These are phyloP conservation scores for Chloebia gouldiae DNA, from an alignment of 2,113 vertebrate genomes.

Conservation along the genomic window DNA sequence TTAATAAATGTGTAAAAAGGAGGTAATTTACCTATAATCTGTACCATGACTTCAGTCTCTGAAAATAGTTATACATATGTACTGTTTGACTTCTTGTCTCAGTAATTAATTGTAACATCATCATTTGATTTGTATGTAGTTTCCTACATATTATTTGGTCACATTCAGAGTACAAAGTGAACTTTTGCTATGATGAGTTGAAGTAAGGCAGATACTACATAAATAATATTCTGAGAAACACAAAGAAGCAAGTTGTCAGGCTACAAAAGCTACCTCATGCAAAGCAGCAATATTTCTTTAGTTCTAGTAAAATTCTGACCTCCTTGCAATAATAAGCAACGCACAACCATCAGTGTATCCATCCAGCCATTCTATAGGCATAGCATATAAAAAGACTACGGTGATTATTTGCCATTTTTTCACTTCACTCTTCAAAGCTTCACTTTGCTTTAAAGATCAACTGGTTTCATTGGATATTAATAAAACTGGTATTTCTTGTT, in stretches of 20 bases:
- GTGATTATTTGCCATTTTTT: neutral
- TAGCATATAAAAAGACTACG: neutral
- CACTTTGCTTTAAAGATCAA: neutral
- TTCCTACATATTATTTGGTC: neutral
- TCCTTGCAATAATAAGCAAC: neutral
- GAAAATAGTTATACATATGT: neutral
- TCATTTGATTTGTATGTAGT: neutral
- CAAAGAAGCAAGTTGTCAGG: neutral
- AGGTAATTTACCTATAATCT: neutral
- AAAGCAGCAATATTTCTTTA: neutral
- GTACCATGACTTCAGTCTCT: neutral
- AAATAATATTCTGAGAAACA: neutral
- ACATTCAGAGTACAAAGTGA: neutral
- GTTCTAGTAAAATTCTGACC: neutral
- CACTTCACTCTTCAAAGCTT: neutral
- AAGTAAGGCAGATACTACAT: neutral
- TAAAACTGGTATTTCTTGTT: neutral
- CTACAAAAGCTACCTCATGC: neutral
- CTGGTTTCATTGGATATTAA: neutral
- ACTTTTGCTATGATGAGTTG: neutral
- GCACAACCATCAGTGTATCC: neutral
- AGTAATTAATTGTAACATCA: neutral
- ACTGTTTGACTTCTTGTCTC: neutral
- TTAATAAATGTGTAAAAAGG: conserved; percentile 42
- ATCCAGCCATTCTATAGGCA: neutral